A percentile compares a stretch with the other conserved stretches of the same genome.
phyloP scores from a whole-genome alignment of 2,797 vertebrate species.

The Ceryle rudis region DNA sequence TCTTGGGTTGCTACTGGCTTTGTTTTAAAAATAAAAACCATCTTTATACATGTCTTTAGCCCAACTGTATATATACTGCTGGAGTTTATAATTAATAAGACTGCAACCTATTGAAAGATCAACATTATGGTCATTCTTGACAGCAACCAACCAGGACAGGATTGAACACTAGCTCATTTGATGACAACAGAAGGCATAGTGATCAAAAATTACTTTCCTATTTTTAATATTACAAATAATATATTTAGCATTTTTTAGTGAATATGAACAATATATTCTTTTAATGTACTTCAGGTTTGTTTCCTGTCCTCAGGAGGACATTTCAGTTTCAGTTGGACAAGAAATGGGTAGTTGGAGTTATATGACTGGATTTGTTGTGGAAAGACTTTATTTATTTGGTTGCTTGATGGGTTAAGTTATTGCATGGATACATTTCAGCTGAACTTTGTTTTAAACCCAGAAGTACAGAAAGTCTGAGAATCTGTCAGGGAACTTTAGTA shows the following conservation, averaged over 20 bases:
- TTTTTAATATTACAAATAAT: neutral
- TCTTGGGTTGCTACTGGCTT: neutral
- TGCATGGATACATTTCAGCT: neutral
- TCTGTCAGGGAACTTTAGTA: neutral
- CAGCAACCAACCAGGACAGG: rapidly evolving
- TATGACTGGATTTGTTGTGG: neutral
- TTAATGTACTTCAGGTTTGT: neutral
- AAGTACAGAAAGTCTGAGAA: neutral
- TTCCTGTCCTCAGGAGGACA: neutral
- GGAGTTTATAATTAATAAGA: neutral
- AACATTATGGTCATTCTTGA: neutral
- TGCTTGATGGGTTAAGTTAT: neutral
- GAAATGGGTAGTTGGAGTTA: neutral
- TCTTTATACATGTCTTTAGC: neutral
- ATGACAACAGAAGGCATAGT: neutral
- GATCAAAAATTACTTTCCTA: neutral
- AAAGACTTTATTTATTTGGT: neutral
- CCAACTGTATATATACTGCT: neutral
- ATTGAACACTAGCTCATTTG: neutral
- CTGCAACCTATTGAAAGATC: neutral
- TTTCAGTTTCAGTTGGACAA: neutral
- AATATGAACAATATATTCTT: neutral
- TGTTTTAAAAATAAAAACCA: neutral
- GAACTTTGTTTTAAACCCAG: conserved; percentile 42
- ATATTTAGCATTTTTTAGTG: neutral